Base-by-base conservation (phyloP, 2,888 invertebrate genomes). In the Morinoia aosen region DNA sequence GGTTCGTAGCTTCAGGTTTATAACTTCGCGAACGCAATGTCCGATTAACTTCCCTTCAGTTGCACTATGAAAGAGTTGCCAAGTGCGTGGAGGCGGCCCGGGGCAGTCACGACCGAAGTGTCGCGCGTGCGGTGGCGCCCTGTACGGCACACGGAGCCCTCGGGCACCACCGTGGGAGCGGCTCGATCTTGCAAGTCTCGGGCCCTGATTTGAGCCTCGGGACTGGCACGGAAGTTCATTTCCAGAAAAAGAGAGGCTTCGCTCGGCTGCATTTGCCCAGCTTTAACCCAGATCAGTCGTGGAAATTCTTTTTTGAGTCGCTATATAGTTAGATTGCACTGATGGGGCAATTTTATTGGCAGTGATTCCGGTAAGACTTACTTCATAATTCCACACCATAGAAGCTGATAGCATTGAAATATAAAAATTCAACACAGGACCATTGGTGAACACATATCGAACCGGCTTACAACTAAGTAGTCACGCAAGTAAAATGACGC, bases 41-140 rank as follows among this genome's bases (percentile, higher is more conserved):
- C 76, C 76, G 76, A 76, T 76, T 19, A 76, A 76, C 8, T 76
- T 76, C 76, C 33, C 76, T 19, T 8, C 33, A 76, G 19, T 33
- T 25, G 33, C 16, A 76, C 16, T 33, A 76, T 76, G 76, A 76
- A 76, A 76, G 76, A 76, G 76, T 76, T 76, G 76, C 76, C 76
- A 93, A 19, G 93, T 57, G 93, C 93, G 19, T 12, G 57, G 56
- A 48, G 12, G 57, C 14, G 33, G 93, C 56, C 19, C 58, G 57
- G 57, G 48, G 93, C 57, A 1, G 58, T 93, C 57, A 93, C 93
- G 93, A 57, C 56, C 3, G 57, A 19, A 33, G 93, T 93, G 93
- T 93, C 93, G 57, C 57, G 93, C 93, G 93, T 93, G 93, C 93
- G 93, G 19, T 57, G 91, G n/a, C 58, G 93, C 33, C 93, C 56